Base-by-base conservation (phyloP, 2,888 invertebrate genomes). In the Habrosyne pyritoides region DNA sequence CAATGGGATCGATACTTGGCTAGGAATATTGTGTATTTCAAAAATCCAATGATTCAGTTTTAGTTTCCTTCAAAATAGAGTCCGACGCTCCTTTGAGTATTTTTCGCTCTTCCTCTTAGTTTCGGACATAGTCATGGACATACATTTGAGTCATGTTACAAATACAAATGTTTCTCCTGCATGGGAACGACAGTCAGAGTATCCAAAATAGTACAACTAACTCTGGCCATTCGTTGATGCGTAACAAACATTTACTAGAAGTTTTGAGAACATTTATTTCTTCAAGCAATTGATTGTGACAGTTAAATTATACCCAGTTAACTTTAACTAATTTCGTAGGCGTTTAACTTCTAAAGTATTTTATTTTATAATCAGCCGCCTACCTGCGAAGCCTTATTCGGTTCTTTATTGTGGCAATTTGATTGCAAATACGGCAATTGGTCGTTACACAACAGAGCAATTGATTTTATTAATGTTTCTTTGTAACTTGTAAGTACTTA, bases 321-420 rank as follows among this genome's bases (percentile, higher is more conserved):
- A 7, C 24, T 21, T 53, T 2, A 53, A 24, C 14, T 54, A 42
- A 21, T 33, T 48, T 14, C 7, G 47, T 47, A 24, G 47, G 47
- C 21, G 21, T 47, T 22, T 47, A 47, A 47, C 22, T 47, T n/a
- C 3, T 47, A 22, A 22, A 21, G 12, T 22, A n/a, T 24, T 22
- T n/a, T n/a, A n/a, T n/a, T n/a, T n/a, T n/a, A 22, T 53, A 60
- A 63, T 61, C 55, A 51, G 51, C 59, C 67, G 55, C 66, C 63
- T 53, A 59, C 66, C 36, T 53, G 10, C 22, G 2, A 33, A n/a
- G 10, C 56, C 57, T 46, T 56, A 57, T 55, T 55, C 26, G 52
- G 48, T 53, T 56, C 53, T 62, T 62, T 65, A 64, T 64, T 24
- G 53, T 22, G 24, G 53, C 61, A 60, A 63, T 63, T 60, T 47